Evolutionary conservation across 1,140 invertebrate species (phyloP), one percentile per base, ranked within the genome.

Genomic region (Drosophila pruinosa): DNA sequence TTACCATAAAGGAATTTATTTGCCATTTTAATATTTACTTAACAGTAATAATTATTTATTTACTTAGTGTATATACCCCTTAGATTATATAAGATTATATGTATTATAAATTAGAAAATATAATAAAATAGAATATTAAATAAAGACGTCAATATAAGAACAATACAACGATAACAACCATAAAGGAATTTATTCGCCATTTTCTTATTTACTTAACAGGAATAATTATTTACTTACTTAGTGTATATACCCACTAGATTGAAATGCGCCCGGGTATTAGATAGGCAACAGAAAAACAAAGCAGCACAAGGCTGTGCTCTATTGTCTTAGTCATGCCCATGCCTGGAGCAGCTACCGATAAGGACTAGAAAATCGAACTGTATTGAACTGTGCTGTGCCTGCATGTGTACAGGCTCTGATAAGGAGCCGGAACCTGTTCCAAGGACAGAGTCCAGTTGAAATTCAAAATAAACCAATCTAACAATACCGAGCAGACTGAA

Each of bases 241-340:
- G n/a, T 1, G 3, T 34, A 6, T 34, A 10, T 34, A 34, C 31
- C 31, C 31, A 4, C 3, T 4, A 3, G 1, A 34, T 34, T 34
- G n/a, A 34, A 12, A 34, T n/a, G 10, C 10, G 31, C n/a, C 3
- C 31, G 31, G 31, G 31, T 34, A 26, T n/a, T 12, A 21, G 8
- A 24, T 24, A 14, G n/a, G 4, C 14, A 4, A 22, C n/a, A n/a
- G 17, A 14, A 38, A 5, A 31, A 8, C 8, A 12, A 34, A n/a
- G 19, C 19, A 4, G 21, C 12, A 38, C 34, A n/a, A 12, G 3
- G 34, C 36, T 56, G 12, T 4, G 8, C 7, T 56, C 12, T 39
- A 17, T 56, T 56, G 53, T 56, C 36, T 56, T 39, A 38, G 52
- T 52, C 10, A 52, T 50, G 47, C n/a, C 45, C n/a, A 24, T 24